Base-by-base conservation (phyloP, 2,797 vertebrate genomes). In the Zonotrichia albicollis region DNA sequence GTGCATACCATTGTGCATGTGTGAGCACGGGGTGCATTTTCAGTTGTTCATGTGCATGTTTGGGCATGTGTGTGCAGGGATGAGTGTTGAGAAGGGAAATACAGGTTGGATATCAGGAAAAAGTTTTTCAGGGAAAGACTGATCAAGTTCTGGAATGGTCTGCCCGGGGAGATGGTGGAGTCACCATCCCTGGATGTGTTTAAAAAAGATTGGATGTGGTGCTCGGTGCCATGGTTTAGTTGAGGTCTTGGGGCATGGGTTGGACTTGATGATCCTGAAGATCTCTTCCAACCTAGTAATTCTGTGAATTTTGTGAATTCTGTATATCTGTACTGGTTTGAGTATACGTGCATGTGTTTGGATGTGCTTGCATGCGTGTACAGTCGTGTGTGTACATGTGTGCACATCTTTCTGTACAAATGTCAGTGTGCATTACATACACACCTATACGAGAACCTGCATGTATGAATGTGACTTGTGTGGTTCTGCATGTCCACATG, bases 1-100 rank as follows among this genome's bases (percentile, higher is more conserved):
- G 27, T 17, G 18, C 3, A 17, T 26, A 12, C 3, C 0, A 0
- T 9, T 67, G 20, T 54, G 16, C 9, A 20, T 1, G 3, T 14
- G 11, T 12, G 66, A 38, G 30, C 30, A n/a, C 1, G 0, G 5
- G 9, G 5, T 30, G 65, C 26, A 22, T 32, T 43, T 38, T 13
- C 78, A 10, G 20, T 7, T 23, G 9, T 14, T 29, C 32, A 5
- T 13, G 30, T 30, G 12, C 42, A 11, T 10, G 6, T 34, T 43
- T 54, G 13, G 11, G 13, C 15, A n/a, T 4, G 16, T n/a, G 57
- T 57, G 36, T 36, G 23, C 27, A 30, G 42, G 12, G 16, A 5
- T 46, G 23, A 40, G 20, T 19, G 21, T 13, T 19, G 36, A 36
- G 36, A 60, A 60, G 25, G 17, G 25, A 60, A 60, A 38, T 38